Base-by-base conservation (phyloP, 2,113 vertebrate genomes). In the Choloepus hoffmanni region DNA sequence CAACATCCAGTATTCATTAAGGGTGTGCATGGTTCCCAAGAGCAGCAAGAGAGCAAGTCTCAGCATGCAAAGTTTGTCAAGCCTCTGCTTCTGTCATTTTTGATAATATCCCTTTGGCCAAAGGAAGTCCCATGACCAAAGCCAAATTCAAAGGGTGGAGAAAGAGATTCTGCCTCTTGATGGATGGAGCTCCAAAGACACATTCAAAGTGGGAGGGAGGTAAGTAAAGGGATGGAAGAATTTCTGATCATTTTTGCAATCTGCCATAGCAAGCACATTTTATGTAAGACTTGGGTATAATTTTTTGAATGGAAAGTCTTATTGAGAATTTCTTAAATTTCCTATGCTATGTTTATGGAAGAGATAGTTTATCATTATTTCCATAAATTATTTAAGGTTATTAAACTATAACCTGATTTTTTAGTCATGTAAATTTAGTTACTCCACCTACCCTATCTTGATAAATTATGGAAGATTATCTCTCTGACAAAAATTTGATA, bases 301-400 rank as follows among this genome's bases (percentile, higher is more conserved):
- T 60, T 28, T 85, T 90, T 76, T 74, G 70, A 58, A 50, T 76
- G 50, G 36, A 28, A 91, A 73, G 11, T 58, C 15, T 85, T 33
- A 67, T 72, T 45, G 72, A 85, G 15, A 90, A 14, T 81, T 95
- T 81, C 55, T 60, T 94, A 77, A 92, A 86, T 96, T 87, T 58
- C 70, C 13, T 92, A 58, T 50, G 19, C 10, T 84, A 60, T 13
- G 7, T 76, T 96, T 89, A 90, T 90, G n/a, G 21, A 33, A 84
- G 92, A 81, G 43, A 70, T 70, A 45, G 67, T 21, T 73, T 79
- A 70, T 92, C 85, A 76, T 65, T 79, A 84, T 81, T 95, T 94
- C n/a, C 45, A 83, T 33, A 83, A 55, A 67, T 70, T 85, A 72
- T 43, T 58, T 74, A 92, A 60, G 23, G 3, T n/a, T 88, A 72